phyloP scores from a whole-genome alignment of 1,140 invertebrate genomes.

The Drosophila trapezifrons region DNA sequence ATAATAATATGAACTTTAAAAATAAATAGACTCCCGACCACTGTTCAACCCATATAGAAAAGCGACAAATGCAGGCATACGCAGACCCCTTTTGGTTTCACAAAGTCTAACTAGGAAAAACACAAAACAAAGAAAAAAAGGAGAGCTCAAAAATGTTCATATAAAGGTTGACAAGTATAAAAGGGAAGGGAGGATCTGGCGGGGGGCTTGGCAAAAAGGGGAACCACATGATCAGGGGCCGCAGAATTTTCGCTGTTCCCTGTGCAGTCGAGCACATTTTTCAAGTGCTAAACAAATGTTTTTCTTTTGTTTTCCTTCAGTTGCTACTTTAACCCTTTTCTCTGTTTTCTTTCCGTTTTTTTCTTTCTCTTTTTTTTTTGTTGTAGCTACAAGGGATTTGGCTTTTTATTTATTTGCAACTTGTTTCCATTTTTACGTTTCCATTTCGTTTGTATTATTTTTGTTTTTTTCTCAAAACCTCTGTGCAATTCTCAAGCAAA shows the following conservation, averaged over 20 bases:
- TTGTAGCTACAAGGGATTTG: conserved; percentile 32
- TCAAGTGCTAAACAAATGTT: conserved; percentile 64
- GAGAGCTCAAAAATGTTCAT: conserved; percentile 44
- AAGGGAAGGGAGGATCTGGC: neutral
- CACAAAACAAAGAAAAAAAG: conserved; percentile 19
- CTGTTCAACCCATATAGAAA: conserved; percentile 22
- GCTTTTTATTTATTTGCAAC: conserved; percentile 38
- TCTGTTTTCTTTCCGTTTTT: conserved; percentile 1
- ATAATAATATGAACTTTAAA: neutral
- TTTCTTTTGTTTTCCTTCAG: conserved; percentile 41
- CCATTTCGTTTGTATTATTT: conserved; percentile 26
- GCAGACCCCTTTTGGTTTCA: conserved; percentile 24
- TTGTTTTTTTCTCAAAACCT: neutral
- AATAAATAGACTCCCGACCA: neutral
- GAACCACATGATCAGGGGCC: conserved; percentile 45
- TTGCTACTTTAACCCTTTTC: conserved; percentile 28
- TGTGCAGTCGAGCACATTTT: conserved; percentile 59
- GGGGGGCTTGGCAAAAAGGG: conserved; percentile 7
- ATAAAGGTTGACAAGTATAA: conserved; percentile 57
- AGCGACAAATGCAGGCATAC: conserved; percentile 21
- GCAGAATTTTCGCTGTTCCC: conserved; percentile 36
- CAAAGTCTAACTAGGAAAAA: conserved; percentile 14
- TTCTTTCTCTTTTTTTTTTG: conserved; percentile 3
- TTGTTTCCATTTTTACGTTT: conserved; percentile 47
- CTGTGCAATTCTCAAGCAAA: conserved; percentile 23